Evolutionary conservation across 2,797 vertebrate genomes (phyloP), one percentile per base, ranked within the genome.

Genomic region (Rhyacichthys aspro): DNA sequence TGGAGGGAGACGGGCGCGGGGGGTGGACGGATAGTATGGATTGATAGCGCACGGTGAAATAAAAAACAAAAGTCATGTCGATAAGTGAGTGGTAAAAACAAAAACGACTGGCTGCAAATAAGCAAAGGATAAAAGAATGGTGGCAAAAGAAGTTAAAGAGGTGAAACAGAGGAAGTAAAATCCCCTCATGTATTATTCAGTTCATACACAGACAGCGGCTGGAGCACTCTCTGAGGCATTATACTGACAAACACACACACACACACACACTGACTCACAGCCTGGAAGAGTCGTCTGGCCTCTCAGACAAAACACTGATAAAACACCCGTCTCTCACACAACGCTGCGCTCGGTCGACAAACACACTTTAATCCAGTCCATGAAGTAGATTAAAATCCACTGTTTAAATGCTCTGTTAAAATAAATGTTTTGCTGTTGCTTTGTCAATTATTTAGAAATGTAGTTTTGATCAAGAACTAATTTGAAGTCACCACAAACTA

Each of bases 101-200:
- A 1, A 48, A 42, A 81, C 56, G n/a, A 72, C 62, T 55, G 55
- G 63, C n/a, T 23, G 49, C 62, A 64, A 69, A 72, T 36, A 60
- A 74, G 61, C 1, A 46, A 69, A 43, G 2, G 8, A 19, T 50
- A 63, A 33, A 49, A 59, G 45, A 15, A 42, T 43, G 36, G 23
- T 53, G 23, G 7, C 17, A 23, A n/a, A 14, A 67, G 57, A 41
- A 45, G 36, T 73, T 59, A 74, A 33, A 23, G 62, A 75, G 62
- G 28, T 7, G 8, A 48, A 55, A 42, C 58, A 58, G 59, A 54
- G 62, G 62, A 67, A 56, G 63, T 76, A 55, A 76, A 16, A 67
- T 67, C 81, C 83, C 74, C 72, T 57, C 34, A 79, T 89, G 69
- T 67, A 90, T 90, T 84, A 90, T 90, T 90, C 67, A 91, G 69